Percentiles rank a stretch among this genome's conserved stretches.
Evolutionary conservation across 1,140 invertebrate genomes (phyloP).

Genomic region (Trachymyrmex cornetzi): DNA sequence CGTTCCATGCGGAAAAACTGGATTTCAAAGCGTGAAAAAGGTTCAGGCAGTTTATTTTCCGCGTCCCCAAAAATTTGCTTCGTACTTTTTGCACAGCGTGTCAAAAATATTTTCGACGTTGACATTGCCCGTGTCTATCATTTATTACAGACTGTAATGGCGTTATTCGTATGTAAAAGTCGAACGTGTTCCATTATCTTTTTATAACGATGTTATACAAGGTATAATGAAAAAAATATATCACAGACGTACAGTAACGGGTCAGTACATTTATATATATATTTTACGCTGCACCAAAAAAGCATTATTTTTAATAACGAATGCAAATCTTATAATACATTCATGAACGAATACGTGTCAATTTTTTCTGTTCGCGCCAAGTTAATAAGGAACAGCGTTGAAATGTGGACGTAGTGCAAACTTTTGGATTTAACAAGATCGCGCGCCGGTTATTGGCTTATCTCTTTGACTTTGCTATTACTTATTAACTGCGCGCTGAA

Average conservation of each 20-base stretch:
- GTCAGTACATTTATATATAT: neutral
- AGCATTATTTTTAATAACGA: slow-evolving; percentile 1
- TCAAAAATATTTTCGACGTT: slow-evolving; percentile 48
- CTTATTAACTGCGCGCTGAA: slow-evolving; percentile 36
- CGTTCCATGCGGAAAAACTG: slow-evolving; percentile 30
- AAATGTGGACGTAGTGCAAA: slow-evolving; percentile 1
- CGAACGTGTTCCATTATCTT: slow-evolving; percentile 21
- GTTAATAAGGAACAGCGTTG: neutral
- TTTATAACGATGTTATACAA: neutral
- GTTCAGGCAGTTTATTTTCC: slow-evolving; percentile 46
- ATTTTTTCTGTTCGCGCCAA: neutral
- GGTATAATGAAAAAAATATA: slow-evolving; percentile 10
- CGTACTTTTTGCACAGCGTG: slow-evolving; percentile 10
- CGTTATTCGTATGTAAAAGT: slow-evolving; percentile 12
- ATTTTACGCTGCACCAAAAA: neutral
- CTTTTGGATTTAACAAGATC: slow-evolving; percentile 24
- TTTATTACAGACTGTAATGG: slow-evolving; percentile 38
- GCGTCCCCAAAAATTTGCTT: slow-evolving; percentile 31
- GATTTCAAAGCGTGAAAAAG: slow-evolving; percentile 46
- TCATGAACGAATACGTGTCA: neutral
- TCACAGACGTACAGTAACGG: neutral
- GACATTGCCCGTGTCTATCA: slow-evolving; percentile 4
- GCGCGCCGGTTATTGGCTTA: slow-evolving; percentile 28
- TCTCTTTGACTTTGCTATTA: slow-evolving; percentile 13
- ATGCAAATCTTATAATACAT: slow-evolving; percentile 11